Conservation (phyloP, 2,797 vertebrate species). For the Distichodus sexfasciatus region DNA sequence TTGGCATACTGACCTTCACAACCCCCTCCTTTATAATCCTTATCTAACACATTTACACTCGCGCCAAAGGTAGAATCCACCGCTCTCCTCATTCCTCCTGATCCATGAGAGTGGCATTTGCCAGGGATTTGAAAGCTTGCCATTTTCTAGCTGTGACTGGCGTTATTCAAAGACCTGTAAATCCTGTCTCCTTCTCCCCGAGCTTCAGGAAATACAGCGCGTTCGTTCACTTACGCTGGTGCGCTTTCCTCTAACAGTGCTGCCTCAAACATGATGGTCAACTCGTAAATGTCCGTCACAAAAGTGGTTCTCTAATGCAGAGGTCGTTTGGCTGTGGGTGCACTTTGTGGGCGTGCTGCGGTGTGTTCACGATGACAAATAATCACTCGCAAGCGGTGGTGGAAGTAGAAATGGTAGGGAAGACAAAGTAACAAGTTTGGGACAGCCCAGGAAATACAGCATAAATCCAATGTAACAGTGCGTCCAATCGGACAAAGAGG, state of each 20-base stretch:
- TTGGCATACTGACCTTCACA: neutral
- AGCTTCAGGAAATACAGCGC: constrained; percentile 8
- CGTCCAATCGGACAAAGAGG: too few species aligned
- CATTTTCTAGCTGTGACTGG: neutral
- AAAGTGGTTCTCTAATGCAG: too few species aligned
- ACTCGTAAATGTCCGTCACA: constrained; percentile 14
- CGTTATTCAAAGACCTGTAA: neutral
- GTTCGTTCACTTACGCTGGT: neutral
- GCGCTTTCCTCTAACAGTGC: neutral
- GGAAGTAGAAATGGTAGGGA: too few species aligned
- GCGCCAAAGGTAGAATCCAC: neutral
- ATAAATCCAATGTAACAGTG: too few species aligned
- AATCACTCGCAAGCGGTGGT: too few species aligned
- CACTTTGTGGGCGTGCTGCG: too few species aligned
- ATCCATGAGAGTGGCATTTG: neutral
- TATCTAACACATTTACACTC: neutral
- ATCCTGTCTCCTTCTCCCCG: neutral
- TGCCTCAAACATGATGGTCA: neutral
- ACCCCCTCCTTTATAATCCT: neutral
- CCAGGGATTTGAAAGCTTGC: neutral
- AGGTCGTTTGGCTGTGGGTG: too few species aligned
- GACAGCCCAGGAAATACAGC: too few species aligned
- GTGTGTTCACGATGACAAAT: too few species aligned
- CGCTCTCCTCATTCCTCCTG: neutral
- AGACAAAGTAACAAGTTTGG: too few species aligned